These are phyloP conservation scores for Microcebus lehilahytsara DNA, from an alignment of 2,113 vertebrate genomes.

Conservation along the genomic window DNA sequence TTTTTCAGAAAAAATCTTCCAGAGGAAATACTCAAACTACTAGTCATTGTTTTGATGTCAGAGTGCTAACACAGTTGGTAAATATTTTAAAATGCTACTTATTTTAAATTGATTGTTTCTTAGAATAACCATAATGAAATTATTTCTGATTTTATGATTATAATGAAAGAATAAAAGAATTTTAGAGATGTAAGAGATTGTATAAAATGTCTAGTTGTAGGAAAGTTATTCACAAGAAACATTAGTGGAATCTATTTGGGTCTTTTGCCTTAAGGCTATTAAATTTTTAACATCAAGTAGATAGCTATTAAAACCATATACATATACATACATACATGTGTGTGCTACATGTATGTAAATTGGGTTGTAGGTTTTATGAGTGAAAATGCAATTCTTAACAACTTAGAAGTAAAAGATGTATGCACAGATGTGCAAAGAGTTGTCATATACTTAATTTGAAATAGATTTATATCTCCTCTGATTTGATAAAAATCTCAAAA, in stretches of 20 bases:
- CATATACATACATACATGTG: rapidly evolving
- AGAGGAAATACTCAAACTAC: slow-evolving; percentile 77
- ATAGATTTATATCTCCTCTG: neutral
- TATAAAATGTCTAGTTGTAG: neutral
- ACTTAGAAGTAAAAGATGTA: neutral
- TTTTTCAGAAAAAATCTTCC: no score
- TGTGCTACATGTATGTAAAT: neutral
- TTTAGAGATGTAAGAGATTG: neutral
- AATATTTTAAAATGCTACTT: slow-evolving; percentile 75
- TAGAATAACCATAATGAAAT: neutral
- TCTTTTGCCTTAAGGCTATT: neutral
- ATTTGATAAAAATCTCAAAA: slow-evolving; percentile 15
- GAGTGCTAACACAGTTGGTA: slow-evolving; percentile 89
- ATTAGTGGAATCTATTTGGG: neutral
- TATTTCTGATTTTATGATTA: slow-evolving; percentile 8
- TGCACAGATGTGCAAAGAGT: neutral
- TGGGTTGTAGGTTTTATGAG: neutral
- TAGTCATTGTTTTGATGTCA: slow-evolving; percentile 82
- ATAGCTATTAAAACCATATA: neutral
- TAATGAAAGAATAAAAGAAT: slow-evolving; percentile 19
- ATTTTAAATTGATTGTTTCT: neutral
- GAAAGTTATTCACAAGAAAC: neutral
- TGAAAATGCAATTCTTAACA: neutral
- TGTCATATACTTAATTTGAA: neutral
- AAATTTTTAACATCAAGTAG: neutral